Conservation (phyloP, 64 coral and sea anemone species). For the Porites lutea region DNA sequence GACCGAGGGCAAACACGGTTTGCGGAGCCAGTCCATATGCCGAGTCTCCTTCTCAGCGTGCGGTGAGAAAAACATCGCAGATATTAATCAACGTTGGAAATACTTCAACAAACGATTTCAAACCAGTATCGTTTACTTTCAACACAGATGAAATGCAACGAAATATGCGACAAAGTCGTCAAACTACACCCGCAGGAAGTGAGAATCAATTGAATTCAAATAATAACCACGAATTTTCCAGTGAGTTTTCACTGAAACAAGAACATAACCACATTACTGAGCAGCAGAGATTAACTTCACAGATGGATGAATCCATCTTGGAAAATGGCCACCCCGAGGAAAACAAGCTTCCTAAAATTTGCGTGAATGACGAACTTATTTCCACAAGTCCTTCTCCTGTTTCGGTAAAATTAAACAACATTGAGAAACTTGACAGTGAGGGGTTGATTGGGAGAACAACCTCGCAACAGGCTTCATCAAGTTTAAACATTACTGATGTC, state of each 20-base stretch:
- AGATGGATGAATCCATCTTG: not conserved
- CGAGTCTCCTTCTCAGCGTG: not conserved
- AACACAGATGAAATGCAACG: not conserved
- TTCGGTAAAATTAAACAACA: not conserved
- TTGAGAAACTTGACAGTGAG: constrained; percentile 22
- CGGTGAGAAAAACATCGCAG: not conserved
- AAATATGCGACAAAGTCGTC: not conserved
- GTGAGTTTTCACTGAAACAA: not conserved
- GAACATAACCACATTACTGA: not conserved
- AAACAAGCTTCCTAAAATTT: constrained; percentile 2
- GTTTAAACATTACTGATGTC: not conserved
- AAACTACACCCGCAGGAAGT: not conserved
- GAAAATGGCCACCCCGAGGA: not conserved
- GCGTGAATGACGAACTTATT: constrained; percentile 16
- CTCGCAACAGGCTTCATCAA: not conserved
- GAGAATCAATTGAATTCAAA: not conserved
- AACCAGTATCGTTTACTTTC: constrained; percentile 36
- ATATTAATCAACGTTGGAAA: constrained; percentile 7
- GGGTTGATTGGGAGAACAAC: not conserved
- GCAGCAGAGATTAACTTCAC: not conserved
- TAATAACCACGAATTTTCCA: no score
- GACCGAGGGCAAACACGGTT: constrained; percentile 8
- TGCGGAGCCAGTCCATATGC: not conserved
- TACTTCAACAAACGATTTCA: not conserved
- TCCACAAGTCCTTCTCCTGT: not conserved